Percentiles rank a stretch among this genome's conserved stretches.
Evolutionary conservation across 2,888 invertebrate species (phyloP).

Genomic region (Meloe dianella): DNA sequence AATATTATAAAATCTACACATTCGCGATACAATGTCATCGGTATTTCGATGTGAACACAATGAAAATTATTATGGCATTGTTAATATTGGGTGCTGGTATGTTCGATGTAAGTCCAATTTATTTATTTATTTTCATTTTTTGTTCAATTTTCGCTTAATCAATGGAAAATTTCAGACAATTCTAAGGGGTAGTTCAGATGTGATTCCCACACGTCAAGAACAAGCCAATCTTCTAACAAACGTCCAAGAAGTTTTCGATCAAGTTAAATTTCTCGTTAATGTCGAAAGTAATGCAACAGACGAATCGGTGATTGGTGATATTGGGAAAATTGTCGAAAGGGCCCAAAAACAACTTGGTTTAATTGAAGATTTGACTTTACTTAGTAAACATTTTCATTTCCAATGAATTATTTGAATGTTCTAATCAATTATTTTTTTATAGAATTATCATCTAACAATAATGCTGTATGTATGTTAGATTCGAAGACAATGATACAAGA

Average conservation of each 20-base stretch:
- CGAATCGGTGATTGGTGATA: slow-evolving; percentile 43
- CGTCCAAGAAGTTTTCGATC: slow-evolving; percentile 50
- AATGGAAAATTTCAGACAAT: slow-evolving; percentile 17
- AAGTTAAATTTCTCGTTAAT: slow-evolving; percentile 43
- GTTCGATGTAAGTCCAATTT: slow-evolving; percentile 22
- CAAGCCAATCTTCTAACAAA: slow-evolving; percentile 48
- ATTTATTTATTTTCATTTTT: not conserved
- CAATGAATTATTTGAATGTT: not conserved
- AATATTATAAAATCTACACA: not conserved
- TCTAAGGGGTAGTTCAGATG: slow-evolving; percentile 20
- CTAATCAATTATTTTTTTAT: slow-evolving; percentile 26
- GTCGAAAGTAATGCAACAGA: slow-evolving; percentile 47
- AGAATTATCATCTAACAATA: slow-evolving; percentile 39
- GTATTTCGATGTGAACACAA: not conserved
- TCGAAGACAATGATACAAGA: slow-evolving; percentile 36
- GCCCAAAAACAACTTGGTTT: slow-evolving; percentile 43
- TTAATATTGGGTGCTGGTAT: slow-evolving; percentile 19
- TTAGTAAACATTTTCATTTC: slow-evolving; percentile 41
- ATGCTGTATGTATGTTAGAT: slow-evolving; percentile 38
- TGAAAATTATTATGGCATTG: slow-evolving; percentile 24
- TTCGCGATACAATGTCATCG: not conserved
- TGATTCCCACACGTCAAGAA: slow-evolving; percentile 49
- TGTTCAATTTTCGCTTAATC: not conserved
- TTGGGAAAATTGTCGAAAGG: slow-evolving; percentile 40
- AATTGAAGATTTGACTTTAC: slow-evolving; percentile 46